Percentiles rank a stretch among this genome's conserved stretches.
phyloP scores from a whole-genome alignment of 2,797 vertebrate genomes.

The Cryptoprocta ferox region DNA sequence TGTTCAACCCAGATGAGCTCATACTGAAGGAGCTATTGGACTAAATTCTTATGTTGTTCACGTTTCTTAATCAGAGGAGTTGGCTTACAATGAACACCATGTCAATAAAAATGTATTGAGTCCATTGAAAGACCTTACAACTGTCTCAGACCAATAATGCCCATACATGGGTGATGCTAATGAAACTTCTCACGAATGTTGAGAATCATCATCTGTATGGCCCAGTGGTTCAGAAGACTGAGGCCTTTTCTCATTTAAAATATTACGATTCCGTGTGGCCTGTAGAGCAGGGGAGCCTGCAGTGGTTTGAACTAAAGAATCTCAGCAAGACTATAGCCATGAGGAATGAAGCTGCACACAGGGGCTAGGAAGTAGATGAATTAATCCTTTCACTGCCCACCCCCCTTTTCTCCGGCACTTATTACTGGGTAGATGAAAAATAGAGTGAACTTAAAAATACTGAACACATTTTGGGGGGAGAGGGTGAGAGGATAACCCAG shows the following conservation, averaged over 20 bases:
- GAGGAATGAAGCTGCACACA: background rate
- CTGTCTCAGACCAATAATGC: background rate
- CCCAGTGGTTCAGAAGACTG: background rate
- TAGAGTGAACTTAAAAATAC: background rate
- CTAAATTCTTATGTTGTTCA: background rate
- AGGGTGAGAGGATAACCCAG: background rate
- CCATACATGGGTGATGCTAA: background rate
- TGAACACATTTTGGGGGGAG: background rate
- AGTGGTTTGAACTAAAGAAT: background rate
- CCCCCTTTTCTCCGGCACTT: background rate
- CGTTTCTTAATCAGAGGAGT: background rate
- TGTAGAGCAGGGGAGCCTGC: background rate
- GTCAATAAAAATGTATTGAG: background rate
- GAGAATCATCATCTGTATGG: background rate
- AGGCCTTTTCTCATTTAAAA: background rate
- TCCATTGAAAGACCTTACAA: background rate
- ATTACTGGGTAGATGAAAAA: background rate
- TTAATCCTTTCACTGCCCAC: background rate
- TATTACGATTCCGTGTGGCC: background rate
- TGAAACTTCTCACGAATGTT: background rate
- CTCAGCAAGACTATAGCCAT: background rate
- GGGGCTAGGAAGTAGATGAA: background rate
- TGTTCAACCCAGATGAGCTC: background rate
- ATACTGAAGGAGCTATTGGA: background rate
- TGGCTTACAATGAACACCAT: background rate